Evolutionary conservation across 2,797 vertebrate genomes (phyloP).

Genomic region (Silurus lanzhouensis): DNA sequence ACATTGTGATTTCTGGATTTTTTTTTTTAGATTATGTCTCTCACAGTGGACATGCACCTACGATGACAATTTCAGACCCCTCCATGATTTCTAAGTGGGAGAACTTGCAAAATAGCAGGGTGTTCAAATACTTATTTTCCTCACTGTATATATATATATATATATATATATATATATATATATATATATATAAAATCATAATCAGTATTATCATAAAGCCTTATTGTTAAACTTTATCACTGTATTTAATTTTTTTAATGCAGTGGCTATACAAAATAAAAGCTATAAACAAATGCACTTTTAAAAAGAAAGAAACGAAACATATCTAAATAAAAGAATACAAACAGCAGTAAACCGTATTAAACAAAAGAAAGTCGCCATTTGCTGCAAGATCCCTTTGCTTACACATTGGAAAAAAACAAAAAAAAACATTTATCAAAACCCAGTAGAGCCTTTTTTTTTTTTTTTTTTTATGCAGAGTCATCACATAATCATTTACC

Average conservation of each 20-base stretch:
- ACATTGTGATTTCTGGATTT: no score
- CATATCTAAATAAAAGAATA: not conserved
- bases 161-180: no score
- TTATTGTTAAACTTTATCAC: not conserved
- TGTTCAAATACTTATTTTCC: no score
- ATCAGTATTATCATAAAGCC: not conserved
- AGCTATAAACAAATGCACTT: not conserved
- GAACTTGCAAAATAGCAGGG: no score
- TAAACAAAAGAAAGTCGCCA: not conserved
- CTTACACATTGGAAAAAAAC: not conserved
- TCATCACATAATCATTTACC: not conserved
- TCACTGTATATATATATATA: no score
- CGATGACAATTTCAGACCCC: no score
- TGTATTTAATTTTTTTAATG: not conserved
- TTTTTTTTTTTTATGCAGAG: not conserved
- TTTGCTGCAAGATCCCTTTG: not conserved
- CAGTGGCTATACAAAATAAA: not conserved
- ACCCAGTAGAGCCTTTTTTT: no score
- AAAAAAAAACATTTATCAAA: not conserved
- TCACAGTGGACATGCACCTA: no score
- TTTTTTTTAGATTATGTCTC: no score
- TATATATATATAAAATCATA: no score
- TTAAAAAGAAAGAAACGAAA: not conserved
- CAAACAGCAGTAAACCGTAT: not conserved
- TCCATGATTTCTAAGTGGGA: no score